Base-by-base conservation (phyloP, 2,113 vertebrate genomes). In the Varanus salvator region DNA sequence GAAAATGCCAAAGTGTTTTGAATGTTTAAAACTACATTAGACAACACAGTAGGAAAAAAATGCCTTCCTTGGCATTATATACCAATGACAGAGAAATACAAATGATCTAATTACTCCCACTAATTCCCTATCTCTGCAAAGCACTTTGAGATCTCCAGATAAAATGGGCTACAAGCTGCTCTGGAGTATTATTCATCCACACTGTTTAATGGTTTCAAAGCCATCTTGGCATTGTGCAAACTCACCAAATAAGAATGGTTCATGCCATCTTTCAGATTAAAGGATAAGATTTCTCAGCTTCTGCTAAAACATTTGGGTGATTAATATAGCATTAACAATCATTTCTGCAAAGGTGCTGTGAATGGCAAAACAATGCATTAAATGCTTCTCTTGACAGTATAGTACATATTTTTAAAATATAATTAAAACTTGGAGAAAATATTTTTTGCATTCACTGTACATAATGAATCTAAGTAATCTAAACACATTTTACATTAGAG, bases 291-390 rank as follows among this genome's bases (percentile, higher is more conserved):
- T 9, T 0, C 64, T 93, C 81, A 94, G 87, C n/a, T 76, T 93
- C 84, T 80, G 44, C 78, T 89, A 86, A 93, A 96, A 94, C 89
- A 93, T 96, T 95, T 95, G 85, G 80, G 89, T 0, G 0, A 64
- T 92, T 95, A 92, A 90, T 94, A 27, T 89, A 91, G 52, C 19
- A 93, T 90, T 94, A 92, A 90, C 50, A 94, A 85, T 93, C 88
- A 80, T 80, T 64, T 83, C 92, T 91, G 90, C 76, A 34, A 54
- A 94, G 94, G 90, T 34, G 93, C 54, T 91, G 90, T 94, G 91
- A 81, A 72, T 88, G 57, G 44, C 78, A 91, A 84, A 88, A 93
- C 91, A 93, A 78, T 90, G 89, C 90, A 85, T 94, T 91, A 84
- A 87, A 92, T 94, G 34, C 76, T 85, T 85, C 93, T 87, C 72